Conservation (phyloP, 2,113 vertebrate genomes). For the Burhinus oedicnemus region DNA sequence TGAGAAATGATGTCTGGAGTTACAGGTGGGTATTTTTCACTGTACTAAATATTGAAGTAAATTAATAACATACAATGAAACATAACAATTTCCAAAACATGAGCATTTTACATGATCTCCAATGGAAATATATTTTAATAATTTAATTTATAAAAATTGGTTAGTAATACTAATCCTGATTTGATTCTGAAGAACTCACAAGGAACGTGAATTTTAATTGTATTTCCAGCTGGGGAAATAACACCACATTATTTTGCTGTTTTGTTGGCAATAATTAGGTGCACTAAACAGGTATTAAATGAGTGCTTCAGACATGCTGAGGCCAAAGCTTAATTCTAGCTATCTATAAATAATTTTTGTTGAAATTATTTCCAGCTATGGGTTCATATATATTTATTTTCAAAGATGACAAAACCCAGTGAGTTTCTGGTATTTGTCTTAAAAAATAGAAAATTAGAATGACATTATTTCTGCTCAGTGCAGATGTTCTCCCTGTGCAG, state of each 20-base stretch:
- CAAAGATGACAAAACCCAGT: not conserved
- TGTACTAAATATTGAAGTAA: not conserved
- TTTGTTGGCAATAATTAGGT: not conserved
- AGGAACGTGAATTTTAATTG: not conserved
- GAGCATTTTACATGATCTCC: not conserved
- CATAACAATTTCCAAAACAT: not conserved
- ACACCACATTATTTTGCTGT: not conserved
- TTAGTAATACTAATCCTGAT: not conserved
- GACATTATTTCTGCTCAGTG: not conserved
- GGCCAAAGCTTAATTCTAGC: not conserved
- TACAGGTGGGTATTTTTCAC: not conserved
- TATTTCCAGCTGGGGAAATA: not conserved
- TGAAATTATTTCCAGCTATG: not conserved
- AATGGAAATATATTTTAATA: not conserved
- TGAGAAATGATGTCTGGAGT: not conserved
- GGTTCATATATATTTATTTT: not conserved
- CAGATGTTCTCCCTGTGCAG: not conserved
- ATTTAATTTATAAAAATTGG: not conserved
- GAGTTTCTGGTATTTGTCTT: not conserved
- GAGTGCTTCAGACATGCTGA: not conserved
- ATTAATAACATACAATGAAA: not conserved
- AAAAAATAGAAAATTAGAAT: not conserved
- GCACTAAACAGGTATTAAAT: not conserved
- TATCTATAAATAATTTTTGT: not conserved
- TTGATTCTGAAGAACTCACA: not conserved